Conservation (phyloP, 2,888 invertebrate genomes). For the Maniola hyperantus region DNA sequence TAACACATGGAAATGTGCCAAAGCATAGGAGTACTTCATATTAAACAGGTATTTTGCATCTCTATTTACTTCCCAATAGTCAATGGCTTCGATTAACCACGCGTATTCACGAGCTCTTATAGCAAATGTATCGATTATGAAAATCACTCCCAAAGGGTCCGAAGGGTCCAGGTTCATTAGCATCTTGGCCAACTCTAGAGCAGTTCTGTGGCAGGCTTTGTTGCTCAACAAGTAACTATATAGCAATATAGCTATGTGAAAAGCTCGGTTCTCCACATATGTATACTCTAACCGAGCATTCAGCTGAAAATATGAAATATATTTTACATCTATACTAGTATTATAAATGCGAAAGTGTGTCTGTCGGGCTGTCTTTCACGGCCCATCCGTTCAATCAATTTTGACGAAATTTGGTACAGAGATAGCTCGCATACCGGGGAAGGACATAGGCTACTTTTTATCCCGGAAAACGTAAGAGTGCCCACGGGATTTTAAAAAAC, state of each 20-base stretch:
- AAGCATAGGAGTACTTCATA: conserved; percentile 58
- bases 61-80: conserved; percentile 47
- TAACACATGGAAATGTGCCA: conserved; percentile 59
- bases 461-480: too few relatives aligned
- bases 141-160: conserved; percentile 88
- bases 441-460: too few relatives aligned
- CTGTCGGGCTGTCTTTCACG: too few relatives aligned
- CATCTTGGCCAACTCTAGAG: conserved; percentile 92
- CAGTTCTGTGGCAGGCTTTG: conserved; percentile 92
- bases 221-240: conserved; percentile 89
- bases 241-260: conserved; percentile 87
- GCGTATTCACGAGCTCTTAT: conserved; percentile 87
- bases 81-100: conserved; percentile 81
- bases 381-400: too few relatives aligned
- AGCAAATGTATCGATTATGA: conserved; percentile 91
- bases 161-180: conserved; percentile 89
- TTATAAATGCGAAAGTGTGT: too few relatives aligned
- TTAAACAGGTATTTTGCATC: conserved; percentile 55
- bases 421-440: too few relatives aligned
- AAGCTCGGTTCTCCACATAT: conserved; percentile 61
- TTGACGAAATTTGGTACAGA: too few relatives aligned
- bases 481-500: too few relatives aligned
- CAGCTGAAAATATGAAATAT: conserved; percentile 49
- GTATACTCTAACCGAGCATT: conserved; percentile 56
- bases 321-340: background rate